Base-by-base conservation (phyloP, 2,113 vertebrate genomes). In the Synodontis membranacea region DNA sequence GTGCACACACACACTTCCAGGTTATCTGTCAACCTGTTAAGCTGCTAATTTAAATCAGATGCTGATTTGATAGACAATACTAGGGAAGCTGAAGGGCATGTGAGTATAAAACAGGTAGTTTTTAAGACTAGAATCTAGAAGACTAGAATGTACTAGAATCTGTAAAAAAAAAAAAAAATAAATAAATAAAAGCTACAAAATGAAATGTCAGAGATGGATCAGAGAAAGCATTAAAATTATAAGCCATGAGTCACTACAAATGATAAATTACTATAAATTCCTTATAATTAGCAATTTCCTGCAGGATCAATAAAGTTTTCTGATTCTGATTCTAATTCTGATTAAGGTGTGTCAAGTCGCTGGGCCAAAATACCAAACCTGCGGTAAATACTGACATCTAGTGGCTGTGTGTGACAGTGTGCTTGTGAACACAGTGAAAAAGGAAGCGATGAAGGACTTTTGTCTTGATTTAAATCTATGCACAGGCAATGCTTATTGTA, bases 371-470 rank as follows among this genome's bases (percentile, higher is more conserved):
- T 15, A 76, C 52, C 44, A 83, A 83, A 50, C 25, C 48, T 52
- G 25, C 19, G 25, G 58, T 52, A 19, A 89, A 88, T 80, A 89
- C 82, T 88, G 88, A 80, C 66, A 81, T 88, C 90, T 91, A 80
- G n/a, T 89, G 90, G 88, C 19, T 46, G 76, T 62, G 74, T 34
- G 50, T 34, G 23, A 66, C 15, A 37, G 31, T 37, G 17, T 34
- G 37, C 37, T 66, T 66, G n/a, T 66, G 31, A n/a, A 46, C 4
- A 74, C 23, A 44, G 28, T 70, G 17, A 70, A 68, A 70, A 5
- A 7, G 34, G 39, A 25, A 15, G 39, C 28, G 21, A 74, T 74
- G 21, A n/a, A 74, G 23, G 6, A 52, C 15, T 21, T 37, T 21
- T 78, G n/a, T 52, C 23, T 78, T 78, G 6, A 50, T 21, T 15